Evolutionary conservation across 64 coral and sea anemone species (phyloP).

Genomic region (Dendrophyllia cribrosa): DNA sequence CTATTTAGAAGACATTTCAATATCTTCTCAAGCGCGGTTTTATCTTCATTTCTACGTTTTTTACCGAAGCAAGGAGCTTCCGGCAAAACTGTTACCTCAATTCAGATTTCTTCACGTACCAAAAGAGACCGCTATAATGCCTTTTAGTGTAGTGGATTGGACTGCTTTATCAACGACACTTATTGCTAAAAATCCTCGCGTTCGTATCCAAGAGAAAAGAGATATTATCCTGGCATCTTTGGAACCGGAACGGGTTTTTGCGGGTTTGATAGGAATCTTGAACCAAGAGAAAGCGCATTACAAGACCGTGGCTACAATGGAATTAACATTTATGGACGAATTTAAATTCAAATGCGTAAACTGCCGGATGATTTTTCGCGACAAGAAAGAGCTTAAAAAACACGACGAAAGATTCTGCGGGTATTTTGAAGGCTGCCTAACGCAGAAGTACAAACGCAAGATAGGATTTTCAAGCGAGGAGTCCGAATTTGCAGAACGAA

Average conservation of each 20-base stretch:
- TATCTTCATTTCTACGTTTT: slow-evolving; percentile 82
- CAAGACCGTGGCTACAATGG: slow-evolving; percentile 34
- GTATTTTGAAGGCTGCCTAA: slow-evolving; percentile 84
- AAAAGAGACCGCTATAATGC: slow-evolving; percentile 40
- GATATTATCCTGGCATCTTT: slow-evolving; percentile 77
- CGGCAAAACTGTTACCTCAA: slow-evolving; percentile 78
- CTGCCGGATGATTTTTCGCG: slow-evolving; percentile 71
- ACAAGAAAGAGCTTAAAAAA: slow-evolving; percentile 42
- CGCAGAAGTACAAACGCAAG: slow-evolving; percentile 28
- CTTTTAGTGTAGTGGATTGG: slow-evolving; percentile 68
- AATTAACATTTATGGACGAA: slow-evolving; percentile 68
- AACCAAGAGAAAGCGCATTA: slow-evolving; percentile 15
- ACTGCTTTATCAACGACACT: slow-evolving; percentile 43
- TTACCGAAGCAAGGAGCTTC: slow-evolving; percentile 78
- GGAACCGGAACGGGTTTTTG: slow-evolving; percentile 51
- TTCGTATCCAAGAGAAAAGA: slow-evolving; percentile 52
- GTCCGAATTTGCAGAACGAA: slow-evolving; percentile 1
- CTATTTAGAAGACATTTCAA: slow-evolving; percentile 68
- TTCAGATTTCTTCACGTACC: slow-evolving; percentile 81
- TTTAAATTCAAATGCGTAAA: slow-evolving; percentile 77
- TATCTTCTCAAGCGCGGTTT: slow-evolving; percentile 71
- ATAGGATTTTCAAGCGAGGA: slow-evolving; percentile 18
- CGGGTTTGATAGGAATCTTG: slow-evolving; percentile 56
- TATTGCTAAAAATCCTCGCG: slow-evolving; percentile 23
- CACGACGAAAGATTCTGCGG: slow-evolving; percentile 86